Conservation (phyloP, 2,797 vertebrate species). For the Ispidina lecontei region DNA sequence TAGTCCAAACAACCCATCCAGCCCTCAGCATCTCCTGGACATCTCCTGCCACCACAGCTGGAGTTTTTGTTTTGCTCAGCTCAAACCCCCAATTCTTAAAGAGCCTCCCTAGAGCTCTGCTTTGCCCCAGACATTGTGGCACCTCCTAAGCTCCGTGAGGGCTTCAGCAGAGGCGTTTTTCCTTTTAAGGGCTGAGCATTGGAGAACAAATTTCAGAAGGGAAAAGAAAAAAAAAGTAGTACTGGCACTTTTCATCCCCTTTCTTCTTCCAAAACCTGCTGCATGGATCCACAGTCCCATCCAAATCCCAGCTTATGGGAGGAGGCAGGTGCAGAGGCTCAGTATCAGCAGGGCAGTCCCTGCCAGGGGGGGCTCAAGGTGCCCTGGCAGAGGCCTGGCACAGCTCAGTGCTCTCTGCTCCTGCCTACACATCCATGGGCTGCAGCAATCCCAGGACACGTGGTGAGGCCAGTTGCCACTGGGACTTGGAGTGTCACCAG, state of each 20-base stretch:
- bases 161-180: not conserved
- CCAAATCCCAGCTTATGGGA: not conserved
- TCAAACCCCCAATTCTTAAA: not conserved
- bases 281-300: not conserved
- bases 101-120: not conserved
- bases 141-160: not conserved
- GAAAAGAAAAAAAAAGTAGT: not conserved
- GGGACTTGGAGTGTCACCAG: fast-evolving
- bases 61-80: not conserved
- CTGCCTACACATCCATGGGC: fast-evolving
- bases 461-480: fast-evolving
- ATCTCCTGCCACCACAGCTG: not conserved
- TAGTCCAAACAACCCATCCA: not conserved
- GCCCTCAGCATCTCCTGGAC: not conserved
- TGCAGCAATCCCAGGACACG: not conserved
- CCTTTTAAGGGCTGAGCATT: slow-evolving; percentile 50
- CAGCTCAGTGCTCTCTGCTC: not conserved
- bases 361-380: fast-evolving
- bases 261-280: not conserved
- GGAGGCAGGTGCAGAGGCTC: not conserved
- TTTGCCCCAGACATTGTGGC: not conserved
- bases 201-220: not conserved
- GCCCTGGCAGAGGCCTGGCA: not conserved
- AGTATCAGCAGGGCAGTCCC: fast-evolving
- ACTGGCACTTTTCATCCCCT: not conserved